Evolutionary conservation across 2,888 invertebrate species (phyloP).

Genomic region (Drosophila eohydei): DNA sequence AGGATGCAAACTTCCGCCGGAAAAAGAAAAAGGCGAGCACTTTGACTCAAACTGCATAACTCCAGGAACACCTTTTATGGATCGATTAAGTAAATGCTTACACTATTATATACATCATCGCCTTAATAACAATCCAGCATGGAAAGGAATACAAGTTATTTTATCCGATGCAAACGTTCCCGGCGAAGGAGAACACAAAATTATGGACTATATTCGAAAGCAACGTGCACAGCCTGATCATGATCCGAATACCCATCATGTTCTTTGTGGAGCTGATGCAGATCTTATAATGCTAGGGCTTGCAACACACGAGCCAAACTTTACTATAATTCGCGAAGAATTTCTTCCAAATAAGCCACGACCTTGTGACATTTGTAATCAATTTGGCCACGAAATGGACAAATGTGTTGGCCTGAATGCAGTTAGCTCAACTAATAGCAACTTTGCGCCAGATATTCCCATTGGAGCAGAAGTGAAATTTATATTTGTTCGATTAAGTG

Average conservation of each 20-base stretch:
- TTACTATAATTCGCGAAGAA: conserved; percentile 99
- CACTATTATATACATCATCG: conserved; percentile 85
- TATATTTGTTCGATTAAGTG: conserved; percentile 96
- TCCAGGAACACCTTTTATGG: conserved; percentile 99
- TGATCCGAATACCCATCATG: conserved; percentile 99
- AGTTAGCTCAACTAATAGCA: conserved; percentile 86
- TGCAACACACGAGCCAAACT: conserved; percentile 99
- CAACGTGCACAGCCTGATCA: conserved; percentile 97
- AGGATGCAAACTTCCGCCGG: conserved; percentile 91
- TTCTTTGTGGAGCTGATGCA: conserved; percentile 98
- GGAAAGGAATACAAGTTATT: conserved; percentile 97
- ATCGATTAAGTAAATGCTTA: conserved; percentile 92
- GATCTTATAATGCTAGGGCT: conserved; percentile 99
- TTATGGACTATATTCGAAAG: conserved; percentile 99
- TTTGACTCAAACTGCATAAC: conserved; percentile 99
- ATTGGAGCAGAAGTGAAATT: conserved; percentile 92
- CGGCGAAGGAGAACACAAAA: conserved; percentile 99
- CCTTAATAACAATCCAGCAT: conserved; percentile 96
- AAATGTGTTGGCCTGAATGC: conserved; percentile 92
- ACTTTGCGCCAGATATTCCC: conserved; percentile 85
- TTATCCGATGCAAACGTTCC: conserved; percentile 99
- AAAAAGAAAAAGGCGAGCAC: conserved; percentile 95
- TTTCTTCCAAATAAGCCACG: conserved; percentile 98
- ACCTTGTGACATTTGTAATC: conserved; percentile 98
- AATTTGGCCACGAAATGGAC: conserved; percentile 96